Evolutionary conservation across 2,797 vertebrate species (phyloP), one percentile per base, ranked within the genome.

Genomic region (Melanogrammus aeglefinus): DNA sequence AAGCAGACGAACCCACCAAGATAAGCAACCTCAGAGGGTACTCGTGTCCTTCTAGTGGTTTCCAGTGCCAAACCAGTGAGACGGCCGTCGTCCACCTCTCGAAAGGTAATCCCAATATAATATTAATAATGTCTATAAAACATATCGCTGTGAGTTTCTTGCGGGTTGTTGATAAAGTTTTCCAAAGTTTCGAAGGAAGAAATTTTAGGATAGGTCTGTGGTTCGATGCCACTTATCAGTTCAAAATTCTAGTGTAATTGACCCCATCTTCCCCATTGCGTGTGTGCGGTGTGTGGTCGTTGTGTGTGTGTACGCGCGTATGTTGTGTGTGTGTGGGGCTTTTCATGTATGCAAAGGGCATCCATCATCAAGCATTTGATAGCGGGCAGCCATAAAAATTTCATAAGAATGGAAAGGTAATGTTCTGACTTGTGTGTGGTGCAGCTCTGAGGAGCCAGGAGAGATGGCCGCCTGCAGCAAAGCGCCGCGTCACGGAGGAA

Each of bases 401-500:
- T n/a, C 57, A 63, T 63, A 24, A 1, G 8, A 18, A 63, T 24
- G 57, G 57, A 63, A n/a, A 24, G n/a, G 21, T 33, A 33, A 33
- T 33, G 31, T 4, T 44, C 41, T 44, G 41, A 36, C 36, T n/a
- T 21, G 35, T 6, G 6, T 44, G 13, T 16, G 10, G 2, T n/a
- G 0, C 73, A 89, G 86, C 84, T 85, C 78, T 4, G 91, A 93
- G 72, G 91, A 93, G 27, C 83, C 80, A 0, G 80, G 80, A 5
- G 91, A 94, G n/a, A 79, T 79, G 76, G 92, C 90, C 14, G 63
- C 79, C 12, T 92, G 86, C 86, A 94, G 92, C 78, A 96, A n/a
- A 95, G 84, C 90, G 85, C 0, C 75, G 51, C 0, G 92, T 92
- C 78, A 85, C 86, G 0, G 90, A 91, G 29, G 94, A 93, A 87